Evolutionary conservation across 2,113 vertebrate genomes (phyloP), one percentile per base, ranked within the genome.

Genomic region (Corythornis madagascariensis): DNA sequence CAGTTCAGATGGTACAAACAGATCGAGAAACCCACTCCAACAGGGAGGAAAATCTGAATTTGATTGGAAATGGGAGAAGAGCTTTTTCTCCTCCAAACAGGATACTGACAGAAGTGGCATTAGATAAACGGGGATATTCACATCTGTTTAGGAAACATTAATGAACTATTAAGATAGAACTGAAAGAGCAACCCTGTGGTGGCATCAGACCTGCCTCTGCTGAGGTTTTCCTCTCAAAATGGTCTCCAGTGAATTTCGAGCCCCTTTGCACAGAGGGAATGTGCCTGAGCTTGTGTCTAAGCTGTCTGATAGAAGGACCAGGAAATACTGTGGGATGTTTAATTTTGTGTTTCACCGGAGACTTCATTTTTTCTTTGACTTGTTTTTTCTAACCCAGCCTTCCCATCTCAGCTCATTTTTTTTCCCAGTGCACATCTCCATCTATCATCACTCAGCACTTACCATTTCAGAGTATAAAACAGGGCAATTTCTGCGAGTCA

Each of bases 341-440:
- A 59, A 76, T 92, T 92, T 60, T 76, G 71, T 8, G 93, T 95
- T 83, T 92, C 75, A n/a, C 66, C 24, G 33, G 40, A 55, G 75
- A 66, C 29, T 70, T 86, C 3, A 22, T 31, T 92, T 86, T 71
- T 73, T 13, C n/a, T 45, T 53, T 64, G 74, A 82, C 16, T 35
- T 59, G 28, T 50, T 74, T 88, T 67, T 86, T 81, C 57, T 14
- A 72, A 43, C 35, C 5, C 71, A 57, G 78, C 67, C 63, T 84
- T 56, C 64, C 53, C 67, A 38, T 90, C 63, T 73, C 52, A 9
- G 52, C 55, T 91, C 26, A 7, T 89, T 79, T 93, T 79, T 93
- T 77, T 89, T 73, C 4, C 0, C 81, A 52, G 89, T 10, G 38
- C 89, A 56, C 78, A 47, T 91, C 91, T 79, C 60, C 87, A 88